phyloP scores from a whole-genome alignment of 1,140 invertebrate genomes.

The Tetramorium simillimum region DNA sequence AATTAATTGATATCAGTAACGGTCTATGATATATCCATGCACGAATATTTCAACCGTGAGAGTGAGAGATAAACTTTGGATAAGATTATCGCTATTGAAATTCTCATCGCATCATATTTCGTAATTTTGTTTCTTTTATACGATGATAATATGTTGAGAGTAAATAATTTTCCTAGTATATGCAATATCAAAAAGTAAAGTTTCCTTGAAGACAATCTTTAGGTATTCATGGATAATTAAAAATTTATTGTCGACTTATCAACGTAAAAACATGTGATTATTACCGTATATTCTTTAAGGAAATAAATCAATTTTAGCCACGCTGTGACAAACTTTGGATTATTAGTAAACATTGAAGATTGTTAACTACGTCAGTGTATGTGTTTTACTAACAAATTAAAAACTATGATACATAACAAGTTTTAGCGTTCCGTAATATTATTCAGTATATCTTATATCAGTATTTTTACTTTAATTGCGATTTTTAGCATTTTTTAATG shows the following conservation, averaged over 20 bases:
- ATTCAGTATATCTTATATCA: not conserved
- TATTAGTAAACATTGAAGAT: conserved; percentile 25
- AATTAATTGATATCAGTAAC: not conserved
- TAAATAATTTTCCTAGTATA: conserved; percentile 8
- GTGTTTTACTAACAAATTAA: not conserved
- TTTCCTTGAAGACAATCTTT: not conserved
- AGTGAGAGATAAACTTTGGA: not conserved
- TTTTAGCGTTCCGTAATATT: not conserved
- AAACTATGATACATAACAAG: not conserved
- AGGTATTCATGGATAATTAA: not conserved
- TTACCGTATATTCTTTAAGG: not conserved
- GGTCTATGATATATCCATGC: not conserved
- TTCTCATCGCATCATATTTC: not conserved
- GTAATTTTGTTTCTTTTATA: conserved; percentile 6
- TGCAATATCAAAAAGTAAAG: not conserved
- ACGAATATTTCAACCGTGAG: not conserved
- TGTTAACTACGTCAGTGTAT: not conserved
- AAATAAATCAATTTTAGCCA: not conserved
- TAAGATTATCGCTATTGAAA: not conserved
- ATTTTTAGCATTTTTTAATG: conserved; percentile 55
- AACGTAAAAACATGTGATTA: conserved; percentile 23
- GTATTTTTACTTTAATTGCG: not conserved
- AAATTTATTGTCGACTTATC: conserved; percentile 25
- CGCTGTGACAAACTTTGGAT: not conserved
- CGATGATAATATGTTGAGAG: not conserved